Evolutionary conservation across 2,113 vertebrate species (phyloP).

Genomic region (Neolamprologus sp.): DNA sequence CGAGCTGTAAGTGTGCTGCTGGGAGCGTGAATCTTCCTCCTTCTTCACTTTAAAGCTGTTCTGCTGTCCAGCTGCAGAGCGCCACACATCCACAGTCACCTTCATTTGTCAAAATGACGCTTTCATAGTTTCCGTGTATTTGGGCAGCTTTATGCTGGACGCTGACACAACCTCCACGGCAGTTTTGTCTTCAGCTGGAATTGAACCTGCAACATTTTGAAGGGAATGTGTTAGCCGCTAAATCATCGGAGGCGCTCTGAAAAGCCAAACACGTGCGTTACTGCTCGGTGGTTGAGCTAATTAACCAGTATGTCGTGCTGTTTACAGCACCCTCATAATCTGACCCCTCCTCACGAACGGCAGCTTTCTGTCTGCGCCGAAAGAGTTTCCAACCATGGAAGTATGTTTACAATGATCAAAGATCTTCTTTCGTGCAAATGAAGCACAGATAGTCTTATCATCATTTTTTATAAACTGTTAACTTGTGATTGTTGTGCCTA

Average conservation of each 20-base stretch:
- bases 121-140: not conserved
- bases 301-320: not conserved
- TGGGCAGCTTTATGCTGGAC: not conserved
- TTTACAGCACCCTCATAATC: not conserved
- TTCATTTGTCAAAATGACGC: rapidly evolving
- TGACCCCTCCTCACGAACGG: not conserved
- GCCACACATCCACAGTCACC: not conserved
- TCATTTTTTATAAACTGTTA: not conserved
- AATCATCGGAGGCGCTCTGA: not conserved
- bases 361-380: not conserved
- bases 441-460: not conserved
- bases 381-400: not conserved
- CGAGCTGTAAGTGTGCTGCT: not conserved
- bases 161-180: not conserved
- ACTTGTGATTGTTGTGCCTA: not conserved
- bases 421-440: not conserved
- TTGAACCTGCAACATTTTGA: not conserved
- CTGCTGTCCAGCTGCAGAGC: not conserved
- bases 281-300: not conserved
- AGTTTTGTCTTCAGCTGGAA: not conserved
- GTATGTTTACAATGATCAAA: not conserved
- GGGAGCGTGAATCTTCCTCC: not conserved
- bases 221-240: not conserved
- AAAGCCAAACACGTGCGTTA: rapidly evolving
- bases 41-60: not conserved